Evolutionary conservation across 2,113 vertebrate genomes (phyloP), one percentile per base, ranked within the genome.

Genomic region (Tor tambroides): DNA sequence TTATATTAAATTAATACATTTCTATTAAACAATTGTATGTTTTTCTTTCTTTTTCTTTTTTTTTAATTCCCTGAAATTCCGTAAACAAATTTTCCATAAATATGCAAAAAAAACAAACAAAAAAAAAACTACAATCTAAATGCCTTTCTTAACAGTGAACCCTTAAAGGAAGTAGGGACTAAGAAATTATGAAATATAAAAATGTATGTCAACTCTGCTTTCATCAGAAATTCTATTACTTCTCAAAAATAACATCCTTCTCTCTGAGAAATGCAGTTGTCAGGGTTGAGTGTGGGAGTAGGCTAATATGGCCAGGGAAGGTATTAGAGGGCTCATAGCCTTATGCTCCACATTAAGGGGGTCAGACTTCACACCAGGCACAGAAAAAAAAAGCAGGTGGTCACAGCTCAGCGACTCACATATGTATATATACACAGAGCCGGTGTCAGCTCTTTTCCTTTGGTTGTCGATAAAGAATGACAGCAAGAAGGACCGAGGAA

Each of bases 201-300:
- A 32, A 79, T 32, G 11, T 14, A n/a, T 38, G 23, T 6, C 1
- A 59, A 38, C 21, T 63, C 78, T 77, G 17, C 84, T 87, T 87
- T 88, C 32, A 91, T 80, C 21, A 9, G 19, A 38, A 61, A 41
- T 9, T 41, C 6, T 38, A 59, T 59, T 38, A 26, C 30, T 38
- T 80, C 51, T 35, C 3, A 5, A 80, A 80, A n/a, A 7, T 14
- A 88, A 82, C 67, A 90, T 88, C 87, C 90, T 92, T 89, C 90
- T 91, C 92, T 91, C 90, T 87, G 90, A 81, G 76, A 43, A 90
- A 43, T 41, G 15, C 32, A 89, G 86, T 85, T 54, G 88, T 90
- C 89, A 90, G 92, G 93, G 92, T 93, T 94, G 91, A 92, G 90
- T 93, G 89, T 90, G 74, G 91, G 89, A 93, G 91, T 89, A 32